Evolutionary conservation across 2,888 invertebrate genomes (phyloP).

Genomic region (Drosophila meridiana): DNA sequence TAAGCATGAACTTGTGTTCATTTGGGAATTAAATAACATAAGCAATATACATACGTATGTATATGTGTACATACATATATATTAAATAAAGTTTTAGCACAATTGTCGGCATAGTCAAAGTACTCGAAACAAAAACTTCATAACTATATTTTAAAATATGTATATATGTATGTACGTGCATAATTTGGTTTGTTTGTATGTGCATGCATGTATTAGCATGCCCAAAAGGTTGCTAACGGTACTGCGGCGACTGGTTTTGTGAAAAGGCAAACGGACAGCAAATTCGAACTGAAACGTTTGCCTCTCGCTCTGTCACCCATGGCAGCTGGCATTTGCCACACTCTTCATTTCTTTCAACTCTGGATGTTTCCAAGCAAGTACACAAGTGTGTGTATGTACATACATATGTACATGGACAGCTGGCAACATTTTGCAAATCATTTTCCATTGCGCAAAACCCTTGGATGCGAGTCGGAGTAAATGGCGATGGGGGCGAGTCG

Average conservation of each 20-base stretch:
- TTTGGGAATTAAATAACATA: constrained; percentile 3
- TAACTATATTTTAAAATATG: not conserved
- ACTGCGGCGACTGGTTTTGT: constrained; percentile 62
- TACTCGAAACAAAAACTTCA: not conserved
- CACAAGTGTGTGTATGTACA: not conserved
- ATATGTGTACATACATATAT: not conserved
- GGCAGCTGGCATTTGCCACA: constrained; percentile 11
- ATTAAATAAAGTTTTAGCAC: not conserved
- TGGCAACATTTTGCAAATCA: constrained; percentile 73
- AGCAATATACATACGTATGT: too few species aligned
- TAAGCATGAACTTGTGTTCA: not conserved
- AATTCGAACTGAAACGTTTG: constrained; percentile 8
- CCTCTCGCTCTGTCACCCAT: constrained; percentile 14
- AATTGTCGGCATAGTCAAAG: not conserved
- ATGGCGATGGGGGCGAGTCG: constrained; percentile 37
- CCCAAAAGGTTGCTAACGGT: constrained; percentile 49
- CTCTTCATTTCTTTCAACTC: constrained; percentile 5
- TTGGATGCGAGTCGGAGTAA: constrained; percentile 56
- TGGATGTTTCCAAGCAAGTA: constrained; percentile 13
- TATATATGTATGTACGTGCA: constrained; percentile 34
- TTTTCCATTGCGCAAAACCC: constrained; percentile 79
- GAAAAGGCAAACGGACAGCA: constrained; percentile 11
- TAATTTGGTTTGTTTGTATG: not conserved
- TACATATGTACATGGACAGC: constrained; percentile 2
- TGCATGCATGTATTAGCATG: constrained; percentile 33